Evolutionary conservation across 1,140 invertebrate genomes (phyloP), one percentile per base, ranked within the genome.

Genomic region (Drosophila jambulina): DNA sequence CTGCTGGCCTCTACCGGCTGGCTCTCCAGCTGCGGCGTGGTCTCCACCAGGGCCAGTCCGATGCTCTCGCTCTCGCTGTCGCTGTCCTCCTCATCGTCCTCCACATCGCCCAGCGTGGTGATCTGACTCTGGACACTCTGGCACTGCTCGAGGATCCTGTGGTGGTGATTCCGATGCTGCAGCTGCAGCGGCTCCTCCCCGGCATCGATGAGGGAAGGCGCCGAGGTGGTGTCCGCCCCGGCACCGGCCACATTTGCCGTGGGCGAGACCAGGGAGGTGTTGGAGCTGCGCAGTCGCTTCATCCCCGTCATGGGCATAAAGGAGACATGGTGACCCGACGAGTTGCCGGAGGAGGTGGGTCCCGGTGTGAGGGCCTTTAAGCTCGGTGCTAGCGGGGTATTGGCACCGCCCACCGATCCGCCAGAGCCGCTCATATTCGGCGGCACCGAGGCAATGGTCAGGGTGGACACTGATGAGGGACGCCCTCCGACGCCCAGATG

Each of bases 121-220:
- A 92, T 91, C 62, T 92, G 87, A 38, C 91, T 92, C 54, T 84
- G 82, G 54, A 87, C 78, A 29, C 91, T 92, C 45, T 91, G 88
- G 4, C 88, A 86, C 76, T 91, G 54, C 49, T 92, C 85, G 23
- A 92, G 74, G 21, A 74, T 65, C 17, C 64, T 63, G 77, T 91
- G 91, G 4, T 72, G 67, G 25, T 69, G 69, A 27, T 56, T 60
- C n/a, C 46, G 38, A 3, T 56, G 53, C n/a, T 13, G 42, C n/a
- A 64, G 21, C 19, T 45, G 59, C 13, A 4, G 36, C 13, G 36
- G 68, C 34, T 70, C 58, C 38, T 75, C 64, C 29, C 56, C 45
- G 8, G 59, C 60, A 45, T 92, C 91, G 27, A 82, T 67, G 1
- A 83, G 69, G 19, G 84, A 90, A 4, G 91, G 91, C 1, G 91